phyloP scores from a whole-genome alignment of 2,113 vertebrate genomes.

The Protobothrops mucrosquamatus region DNA sequence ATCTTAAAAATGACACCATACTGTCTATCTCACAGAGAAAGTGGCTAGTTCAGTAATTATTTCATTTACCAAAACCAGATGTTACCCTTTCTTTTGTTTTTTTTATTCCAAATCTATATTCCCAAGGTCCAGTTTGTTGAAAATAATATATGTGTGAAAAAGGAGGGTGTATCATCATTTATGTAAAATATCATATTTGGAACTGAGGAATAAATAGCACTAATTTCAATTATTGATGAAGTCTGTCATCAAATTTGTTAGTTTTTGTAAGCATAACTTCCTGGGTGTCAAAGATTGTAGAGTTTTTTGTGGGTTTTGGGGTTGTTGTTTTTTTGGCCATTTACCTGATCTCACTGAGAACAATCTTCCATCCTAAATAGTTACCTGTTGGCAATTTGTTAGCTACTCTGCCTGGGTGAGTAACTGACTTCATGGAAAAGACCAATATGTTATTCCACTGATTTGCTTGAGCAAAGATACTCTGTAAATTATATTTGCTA shows the following conservation, averaged over 20 bases:
- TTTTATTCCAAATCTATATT: not conserved
- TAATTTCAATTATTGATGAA: not conserved
- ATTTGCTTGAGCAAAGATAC: not conserved
- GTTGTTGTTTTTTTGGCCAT: not conserved
- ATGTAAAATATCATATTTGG: not conserved
- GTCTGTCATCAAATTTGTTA: not conserved
- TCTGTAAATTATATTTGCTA: not conserved
- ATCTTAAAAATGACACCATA: not conserved
- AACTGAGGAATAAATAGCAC: not conserved
- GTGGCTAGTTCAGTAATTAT: not conserved
- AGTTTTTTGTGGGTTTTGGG: not conserved
- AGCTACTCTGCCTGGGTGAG: not conserved
- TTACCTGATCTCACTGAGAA: not conserved
- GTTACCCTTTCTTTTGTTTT: not conserved
- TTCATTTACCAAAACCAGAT: not conserved
- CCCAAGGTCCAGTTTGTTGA: not conserved
- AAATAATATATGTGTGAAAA: not conserved
- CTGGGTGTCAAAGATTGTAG: not conserved
- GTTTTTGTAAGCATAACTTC: not conserved
- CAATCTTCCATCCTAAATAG: not conserved
- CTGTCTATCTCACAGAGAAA: not conserved
- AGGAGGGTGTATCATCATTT: not conserved
- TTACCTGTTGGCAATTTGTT: not conserved
- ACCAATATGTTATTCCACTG: not conserved
- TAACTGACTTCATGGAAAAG: not conserved